Base-by-base conservation (phyloP, 2,113 vertebrate species). In the Acinonyx jubatus region DNA sequence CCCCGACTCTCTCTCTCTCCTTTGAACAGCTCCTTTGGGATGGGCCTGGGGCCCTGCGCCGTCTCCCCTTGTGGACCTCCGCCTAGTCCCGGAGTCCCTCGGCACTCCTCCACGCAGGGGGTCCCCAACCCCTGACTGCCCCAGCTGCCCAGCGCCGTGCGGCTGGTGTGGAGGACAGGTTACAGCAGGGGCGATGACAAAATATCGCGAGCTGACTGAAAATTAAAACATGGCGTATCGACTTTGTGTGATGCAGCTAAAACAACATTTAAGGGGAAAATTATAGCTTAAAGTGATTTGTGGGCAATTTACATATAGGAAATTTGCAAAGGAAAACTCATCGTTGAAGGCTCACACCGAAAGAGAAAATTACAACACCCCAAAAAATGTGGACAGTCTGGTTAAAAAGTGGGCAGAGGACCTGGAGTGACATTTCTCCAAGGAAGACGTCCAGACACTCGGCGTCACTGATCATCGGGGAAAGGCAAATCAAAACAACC, bases 21-120 rank as follows among this genome's bases (percentile, higher is more conserved):
- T 38, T 5, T 3, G 36, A 66, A 12, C 19, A 12, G n/a, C n/a
- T 55, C 25, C 66, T 45, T 61, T 1, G 55, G 66, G 33, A 5
- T 29, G 18, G 71, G 65, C 41, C 7, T 6, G n/a, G 61, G 66
- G 63, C 57, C 6, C 57, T 61, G 57, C 4, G 57, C 57, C 6
- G 7, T 23, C 57, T 7, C 21, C 21, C 57, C 57, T 3, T 3
- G 21, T 3, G 57, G 57, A 61, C 21, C 57, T 9, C 19, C 7
- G 7, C 16, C 16, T 55, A 1, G 4, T 33, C 29, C 82, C 16
- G 15, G 79, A 31, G n/a, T 23, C 65, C 57, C 27, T 7, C 0
- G 2, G 63, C 15, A 4, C 21, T 5, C 23, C 7, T 27, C 31
- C 2, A 8, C 10, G 19, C 6, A 4, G 15, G 68, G 9, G 14